Base-by-base conservation (phyloP, 1,140 invertebrate species). In the Caenorhabditis briggsae region DNA sequence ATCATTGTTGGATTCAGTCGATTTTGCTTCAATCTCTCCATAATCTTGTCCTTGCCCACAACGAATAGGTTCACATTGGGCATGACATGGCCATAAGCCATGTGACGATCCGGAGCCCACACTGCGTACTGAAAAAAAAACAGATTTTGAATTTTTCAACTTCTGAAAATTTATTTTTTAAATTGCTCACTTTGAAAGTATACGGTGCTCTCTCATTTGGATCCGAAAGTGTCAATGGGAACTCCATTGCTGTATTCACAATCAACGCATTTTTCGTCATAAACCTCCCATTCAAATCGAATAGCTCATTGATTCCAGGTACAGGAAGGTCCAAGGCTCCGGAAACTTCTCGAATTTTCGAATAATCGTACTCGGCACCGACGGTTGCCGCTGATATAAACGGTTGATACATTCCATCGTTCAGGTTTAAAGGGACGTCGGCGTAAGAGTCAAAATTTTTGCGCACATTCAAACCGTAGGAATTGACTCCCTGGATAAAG, bases 71-170 rank as follows among this genome's bases (percentile, higher is more conserved):
- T 89, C 8, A 88, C 88, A 65, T 88, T 89, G 7, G 88, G 88
- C 23, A 89, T 88, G 23, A 89, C 88, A 43, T 89, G 88, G 8
- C 88, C 88, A 43, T 89, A 89, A 41, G 87, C 64, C 87, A 89
- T 85, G 78, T 88, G 86, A 46, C 83, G 43, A 65, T 88, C 88
- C 11, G 88, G 43, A 78, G 46, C 46, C 70, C 70, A 78, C 7
- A 50, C 46, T 12, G 70, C 43, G 46, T 78, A 78, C 70, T 78
- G 70, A 50, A 78, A 78, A 33, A 2, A 33, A 33, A 33, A 2
- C 33, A 33, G 33, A 33, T 2, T 33, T 33, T 33, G 1, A 33
- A 33, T 33, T 33, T 2, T 33, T 33, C 33, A n/a, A n/a, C n/a
- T 43, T 16, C n/a, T 6, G 18, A 41, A 65, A 2, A 18, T 18